Evolutionary conservation across 2,888 invertebrate genomes (phyloP), one percentile per base, ranked within the genome.

Genomic region (Drosophila pseudotalamancana): DNA sequence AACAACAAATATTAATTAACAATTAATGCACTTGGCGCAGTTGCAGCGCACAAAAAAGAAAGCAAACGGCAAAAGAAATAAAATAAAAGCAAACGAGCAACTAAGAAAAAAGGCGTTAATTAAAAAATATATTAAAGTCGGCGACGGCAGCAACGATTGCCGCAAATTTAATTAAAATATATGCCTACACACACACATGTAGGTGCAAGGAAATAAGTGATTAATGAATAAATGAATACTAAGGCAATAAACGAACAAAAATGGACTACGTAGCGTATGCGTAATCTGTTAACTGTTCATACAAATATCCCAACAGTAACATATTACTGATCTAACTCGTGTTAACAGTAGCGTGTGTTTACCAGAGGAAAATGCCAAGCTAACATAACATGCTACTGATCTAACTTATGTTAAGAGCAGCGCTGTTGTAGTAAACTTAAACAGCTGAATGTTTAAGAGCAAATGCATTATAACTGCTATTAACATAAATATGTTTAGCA

Each of bases 61-160:
- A 46, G 34, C 45, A 34, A 48, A 31, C 23, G 34, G 31, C 35
- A 29, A 35, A 23, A 32, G 12, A 67, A 45, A 68, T 23, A 9
- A 23, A 70, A 70, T 57, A 25, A 66, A 70, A 56, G 51, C 74
- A 77, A 69, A 49, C 70, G 74, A 59, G 59, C 59, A 55, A 64
- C 72, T 64, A 67, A 80, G 68, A 66, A 81, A 77, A 70, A 72
- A 82, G 63, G 64, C 82, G 85, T 78, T 85, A 85, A 85, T 81
- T 81, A 81, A 81, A 81, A 78, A 77, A 80, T 71, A 79, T 82
- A 79, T 69, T 66, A 50, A 76, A 67, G 61, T 63, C 68, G 31
- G 43, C 64, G 62, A 66, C 72, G 35, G 48, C 64, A 48, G 19
- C 23, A 43, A 23, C 64, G 67, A 45, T 50, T 55, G 60, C 70